Conservation (phyloP, 2,888 invertebrate species). For the Cerceris ruficornis region DNA sequence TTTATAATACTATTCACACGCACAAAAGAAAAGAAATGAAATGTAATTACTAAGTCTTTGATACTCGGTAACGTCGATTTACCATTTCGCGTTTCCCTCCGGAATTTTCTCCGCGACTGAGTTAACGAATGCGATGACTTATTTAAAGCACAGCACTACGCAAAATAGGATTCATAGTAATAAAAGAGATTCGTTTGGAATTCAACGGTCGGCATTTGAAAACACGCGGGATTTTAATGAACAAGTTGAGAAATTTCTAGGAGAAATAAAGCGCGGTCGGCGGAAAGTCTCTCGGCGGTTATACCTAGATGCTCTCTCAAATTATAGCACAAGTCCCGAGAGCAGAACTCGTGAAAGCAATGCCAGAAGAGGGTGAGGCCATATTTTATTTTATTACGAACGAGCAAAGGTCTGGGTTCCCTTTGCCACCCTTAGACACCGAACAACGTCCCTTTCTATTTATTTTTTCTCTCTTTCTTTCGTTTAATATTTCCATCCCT, state of each 20-base stretch:
- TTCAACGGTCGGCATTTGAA: constrained; percentile 29
- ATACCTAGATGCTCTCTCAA: constrained; percentile 51
- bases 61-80: background rate
- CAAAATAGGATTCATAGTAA: constrained; percentile 25
- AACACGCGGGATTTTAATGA: constrained; percentile 55
- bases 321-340: constrained; percentile 45
- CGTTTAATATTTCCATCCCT: constrained; percentile 18
- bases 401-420: constrained; percentile 13
- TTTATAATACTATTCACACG: too few relatives aligned
- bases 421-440: constrained; percentile 5
- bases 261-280: constrained; percentile 42
- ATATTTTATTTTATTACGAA: constrained; percentile 51
- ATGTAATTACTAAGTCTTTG: background rate
- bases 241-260: constrained; percentile 52
- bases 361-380: constrained; percentile 28
- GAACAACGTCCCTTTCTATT: constrained; percentile 29
- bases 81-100: too few relatives aligned
- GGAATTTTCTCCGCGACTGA: too few relatives aligned
- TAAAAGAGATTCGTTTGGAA: constrained; percentile 40
- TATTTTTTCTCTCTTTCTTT: background rate
- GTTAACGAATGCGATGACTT: too few relatives aligned
- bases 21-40: too few relatives aligned
- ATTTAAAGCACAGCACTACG: constrained; percentile 10
- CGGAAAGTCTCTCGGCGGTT: constrained; percentile 45
- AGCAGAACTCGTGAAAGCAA: constrained; percentile 38